A percentile compares a stretch with the other conserved stretches of the same genome.
phyloP scores from a whole-genome alignment of 2,888 invertebrate genomes.

The Acanthosoma haemorrhoidale region DNA sequence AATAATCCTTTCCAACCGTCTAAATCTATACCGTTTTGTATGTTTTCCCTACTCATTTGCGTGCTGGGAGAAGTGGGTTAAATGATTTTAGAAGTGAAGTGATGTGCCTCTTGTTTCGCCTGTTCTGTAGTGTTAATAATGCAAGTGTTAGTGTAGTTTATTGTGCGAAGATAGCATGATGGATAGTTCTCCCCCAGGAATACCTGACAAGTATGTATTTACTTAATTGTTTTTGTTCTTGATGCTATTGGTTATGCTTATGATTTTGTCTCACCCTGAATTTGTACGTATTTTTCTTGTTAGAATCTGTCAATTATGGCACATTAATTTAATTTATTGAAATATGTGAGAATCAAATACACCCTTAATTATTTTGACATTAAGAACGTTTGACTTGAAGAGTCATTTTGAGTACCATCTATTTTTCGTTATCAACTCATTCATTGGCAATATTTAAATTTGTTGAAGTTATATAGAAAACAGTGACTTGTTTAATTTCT shows the following conservation, averaged over 20 bases:
- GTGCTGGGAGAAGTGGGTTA: constrained; percentile 34
- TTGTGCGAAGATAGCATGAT: constrained; percentile 35
- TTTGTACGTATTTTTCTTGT: too few relatives aligned
- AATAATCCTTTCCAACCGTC: neutral
- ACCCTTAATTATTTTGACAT: too few relatives aligned
- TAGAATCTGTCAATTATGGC: too few relatives aligned
- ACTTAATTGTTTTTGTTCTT: neutral
- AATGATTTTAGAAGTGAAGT: constrained; percentile 28
- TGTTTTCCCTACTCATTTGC: neutral
- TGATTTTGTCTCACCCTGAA: too few relatives aligned
- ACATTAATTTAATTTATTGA: too few relatives aligned
- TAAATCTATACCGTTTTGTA: neutral
- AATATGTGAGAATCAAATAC: too few relatives aligned
- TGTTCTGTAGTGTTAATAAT: constrained; percentile 35
- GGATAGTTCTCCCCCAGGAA: constrained; percentile 42
- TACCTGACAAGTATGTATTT: constrained; percentile 42
- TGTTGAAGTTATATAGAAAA: too few relatives aligned
- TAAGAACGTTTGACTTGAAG: too few relatives aligned
- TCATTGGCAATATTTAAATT: too few relatives aligned
- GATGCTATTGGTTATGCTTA: neutral
- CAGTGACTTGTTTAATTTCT: too few relatives aligned
- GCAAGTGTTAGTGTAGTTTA: constrained; percentile 38
- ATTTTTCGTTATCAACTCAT: too few relatives aligned
- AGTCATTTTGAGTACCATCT: too few relatives aligned
- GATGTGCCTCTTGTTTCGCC: constrained; percentile 28